Conservation (phyloP, 2,797 vertebrate species). For the Protosalanx chinensis region DNA sequence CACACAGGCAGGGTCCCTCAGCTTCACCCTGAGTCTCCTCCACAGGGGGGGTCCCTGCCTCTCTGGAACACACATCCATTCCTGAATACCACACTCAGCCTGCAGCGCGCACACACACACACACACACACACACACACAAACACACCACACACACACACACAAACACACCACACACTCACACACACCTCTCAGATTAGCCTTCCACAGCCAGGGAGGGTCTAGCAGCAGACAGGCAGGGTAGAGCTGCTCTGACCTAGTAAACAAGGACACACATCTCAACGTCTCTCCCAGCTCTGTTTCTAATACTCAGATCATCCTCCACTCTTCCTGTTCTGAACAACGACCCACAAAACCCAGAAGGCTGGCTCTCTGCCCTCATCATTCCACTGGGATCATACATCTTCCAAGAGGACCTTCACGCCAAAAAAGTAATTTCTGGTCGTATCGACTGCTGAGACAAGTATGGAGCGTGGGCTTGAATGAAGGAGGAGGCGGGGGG, state of each 20-base stretch:
- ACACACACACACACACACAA: not conserved
- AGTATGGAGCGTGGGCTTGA: conserved; percentile 36
- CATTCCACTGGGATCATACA: conserved; percentile 30
- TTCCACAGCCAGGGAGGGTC: conserved; percentile 5
- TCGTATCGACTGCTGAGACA: conserved; percentile 30
- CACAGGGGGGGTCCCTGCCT: not conserved
- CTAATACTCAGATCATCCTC: conserved; percentile 34
- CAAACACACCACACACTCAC: no score
- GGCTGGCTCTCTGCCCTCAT: conserved; percentile 30
- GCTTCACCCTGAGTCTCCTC: conserved; percentile 17
- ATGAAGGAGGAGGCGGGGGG: conserved; percentile 13
- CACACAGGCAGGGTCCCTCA: conserved; percentile 20
- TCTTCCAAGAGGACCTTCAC: conserved; percentile 46
- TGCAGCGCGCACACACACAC: not conserved
- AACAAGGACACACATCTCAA: conserved; percentile 32
- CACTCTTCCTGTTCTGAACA: conserved; percentile 29
- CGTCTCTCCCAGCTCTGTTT: conserved; percentile 28
- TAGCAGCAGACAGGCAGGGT: conserved; percentile 7
- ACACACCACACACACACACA: not conserved
- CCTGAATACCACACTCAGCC: not conserved
- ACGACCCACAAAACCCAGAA: conserved; percentile 30
- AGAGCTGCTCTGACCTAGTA: conserved; percentile 49
- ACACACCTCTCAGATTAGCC: not conserved
- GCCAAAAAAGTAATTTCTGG: conserved; percentile 36
- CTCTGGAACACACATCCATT: not conserved